phyloP scores from a whole-genome alignment of 2,888 invertebrate genomes.

The Calameuta idolon region DNA sequence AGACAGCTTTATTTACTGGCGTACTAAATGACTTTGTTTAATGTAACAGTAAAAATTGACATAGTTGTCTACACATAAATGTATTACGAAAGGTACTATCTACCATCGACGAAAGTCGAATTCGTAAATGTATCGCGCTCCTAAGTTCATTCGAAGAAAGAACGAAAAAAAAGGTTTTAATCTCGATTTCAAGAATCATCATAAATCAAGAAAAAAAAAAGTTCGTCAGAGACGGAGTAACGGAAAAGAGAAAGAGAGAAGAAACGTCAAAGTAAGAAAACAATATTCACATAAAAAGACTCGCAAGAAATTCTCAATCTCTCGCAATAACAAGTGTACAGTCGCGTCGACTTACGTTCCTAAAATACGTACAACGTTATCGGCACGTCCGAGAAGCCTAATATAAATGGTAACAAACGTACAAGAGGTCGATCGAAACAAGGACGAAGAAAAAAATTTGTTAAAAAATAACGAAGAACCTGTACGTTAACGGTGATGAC shows the following conservation, averaged over 20 bases:
- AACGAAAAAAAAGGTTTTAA: conserved; percentile 3
- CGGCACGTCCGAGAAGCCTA: conserved; percentile 12
- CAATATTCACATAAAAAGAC: not conserved
- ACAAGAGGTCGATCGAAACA: not conserved
- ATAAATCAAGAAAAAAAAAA: not conserved
- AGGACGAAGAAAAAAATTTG: not conserved
- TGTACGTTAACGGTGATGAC: not conserved
- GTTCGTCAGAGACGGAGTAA: not conserved
- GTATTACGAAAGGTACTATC: not conserved
- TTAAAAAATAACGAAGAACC: not conserved
- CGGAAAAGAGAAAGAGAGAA: too few species aligned
- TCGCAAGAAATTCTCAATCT: not conserved
- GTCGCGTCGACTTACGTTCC: not conserved
- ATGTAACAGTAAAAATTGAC: conserved; percentile 25
- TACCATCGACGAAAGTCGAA: not conserved
- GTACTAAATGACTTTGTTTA: conserved; percentile 38
- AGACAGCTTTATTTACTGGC: conserved; percentile 55
- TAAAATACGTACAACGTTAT: conserved; percentile 22
- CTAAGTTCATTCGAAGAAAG: not conserved
- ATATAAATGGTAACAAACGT: not conserved
- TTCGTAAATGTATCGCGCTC: not conserved
- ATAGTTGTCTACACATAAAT: conserved; percentile 16
- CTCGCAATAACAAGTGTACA: not conserved
- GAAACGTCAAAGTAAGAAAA: not conserved
- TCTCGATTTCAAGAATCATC: conserved; percentile 13